Conservation (phyloP, 2,888 invertebrate species). For the Vandiemenella viatica region DNA sequence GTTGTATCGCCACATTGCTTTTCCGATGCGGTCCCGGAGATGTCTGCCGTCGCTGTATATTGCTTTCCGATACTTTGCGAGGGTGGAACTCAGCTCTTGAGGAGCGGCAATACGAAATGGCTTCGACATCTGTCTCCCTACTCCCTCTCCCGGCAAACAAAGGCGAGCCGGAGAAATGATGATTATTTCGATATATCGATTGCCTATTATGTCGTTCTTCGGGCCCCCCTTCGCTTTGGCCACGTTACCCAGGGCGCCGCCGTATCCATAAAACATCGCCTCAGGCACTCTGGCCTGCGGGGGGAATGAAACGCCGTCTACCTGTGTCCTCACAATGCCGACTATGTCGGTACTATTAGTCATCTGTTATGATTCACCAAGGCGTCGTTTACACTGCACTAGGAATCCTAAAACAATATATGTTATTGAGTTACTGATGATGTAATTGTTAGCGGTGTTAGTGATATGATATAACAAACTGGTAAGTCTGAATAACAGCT, state of each 20-base stretch:
- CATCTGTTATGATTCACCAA: too few relatives aligned
- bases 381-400: too few relatives aligned
- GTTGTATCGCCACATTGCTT: neutral
- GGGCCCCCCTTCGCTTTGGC: neutral
- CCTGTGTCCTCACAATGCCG: too few relatives aligned
- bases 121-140: neutral
- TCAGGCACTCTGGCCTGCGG: too few relatives aligned
- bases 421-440: too few relatives aligned
- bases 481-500: too few relatives aligned
- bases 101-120: neutral
- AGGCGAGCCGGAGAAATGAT: conserved; percentile 7
- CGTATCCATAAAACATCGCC: neutral
- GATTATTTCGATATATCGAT: conserved; percentile 17
- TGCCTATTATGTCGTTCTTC: conserved; percentile 3
- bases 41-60: neutral
- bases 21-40: neutral
- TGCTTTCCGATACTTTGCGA: neutral
- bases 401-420: too few relatives aligned
- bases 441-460: too few relatives aligned
- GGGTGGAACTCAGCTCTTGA: neutral
- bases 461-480: too few relatives aligned
- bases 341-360: too few relatives aligned
- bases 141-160: neutral
- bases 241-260: neutral
- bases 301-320: too few relatives aligned